Conservation (phyloP, 35 echinoderm and acorn worm species). For the Apostichopus japonicus region DNA sequence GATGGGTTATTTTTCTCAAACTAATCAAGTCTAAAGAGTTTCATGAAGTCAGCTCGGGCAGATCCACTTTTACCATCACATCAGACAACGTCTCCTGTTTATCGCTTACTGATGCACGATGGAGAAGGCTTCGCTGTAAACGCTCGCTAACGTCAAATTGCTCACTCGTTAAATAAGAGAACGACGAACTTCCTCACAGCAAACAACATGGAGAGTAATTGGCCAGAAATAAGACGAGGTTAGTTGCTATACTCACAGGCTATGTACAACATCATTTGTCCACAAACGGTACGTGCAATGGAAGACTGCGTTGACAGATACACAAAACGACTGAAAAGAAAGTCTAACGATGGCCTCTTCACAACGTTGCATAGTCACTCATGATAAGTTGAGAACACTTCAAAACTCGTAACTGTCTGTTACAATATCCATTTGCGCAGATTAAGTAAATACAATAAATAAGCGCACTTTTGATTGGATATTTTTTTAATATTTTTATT, state of each 20-base stretch:
- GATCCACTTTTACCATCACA: constrained; percentile 45
- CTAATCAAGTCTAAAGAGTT: background rate
- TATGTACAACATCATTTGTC: constrained; percentile 45
- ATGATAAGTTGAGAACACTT: constrained; percentile 27
- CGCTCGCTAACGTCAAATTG: constrained; percentile 33
- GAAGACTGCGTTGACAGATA: background rate
- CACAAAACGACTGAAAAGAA: constrained; percentile 30
- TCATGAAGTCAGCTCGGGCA: background rate
- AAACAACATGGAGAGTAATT: background rate
- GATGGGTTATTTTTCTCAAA: background rate
- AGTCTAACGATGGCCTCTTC: background rate
- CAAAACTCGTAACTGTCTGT: constrained; percentile 19
- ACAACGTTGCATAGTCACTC: constrained; percentile 31
- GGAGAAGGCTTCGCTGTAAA: constrained; percentile 42
- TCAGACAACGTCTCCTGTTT: constrained; percentile 10
- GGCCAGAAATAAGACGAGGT: background rate
- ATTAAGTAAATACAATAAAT: constrained; percentile 36
- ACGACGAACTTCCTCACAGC: constrained; percentile 25
- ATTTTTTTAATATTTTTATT: background rate
- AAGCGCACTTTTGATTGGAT: constrained; percentile 13
- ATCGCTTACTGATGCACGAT: constrained; percentile 53
- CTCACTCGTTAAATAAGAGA: background rate
- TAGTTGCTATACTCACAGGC: constrained; percentile 38
- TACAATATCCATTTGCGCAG: constrained; percentile 1
- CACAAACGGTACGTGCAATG: constrained; percentile 1